Conservation (phyloP, 2,888 invertebrate species). For the Agrochola macilenta region DNA sequence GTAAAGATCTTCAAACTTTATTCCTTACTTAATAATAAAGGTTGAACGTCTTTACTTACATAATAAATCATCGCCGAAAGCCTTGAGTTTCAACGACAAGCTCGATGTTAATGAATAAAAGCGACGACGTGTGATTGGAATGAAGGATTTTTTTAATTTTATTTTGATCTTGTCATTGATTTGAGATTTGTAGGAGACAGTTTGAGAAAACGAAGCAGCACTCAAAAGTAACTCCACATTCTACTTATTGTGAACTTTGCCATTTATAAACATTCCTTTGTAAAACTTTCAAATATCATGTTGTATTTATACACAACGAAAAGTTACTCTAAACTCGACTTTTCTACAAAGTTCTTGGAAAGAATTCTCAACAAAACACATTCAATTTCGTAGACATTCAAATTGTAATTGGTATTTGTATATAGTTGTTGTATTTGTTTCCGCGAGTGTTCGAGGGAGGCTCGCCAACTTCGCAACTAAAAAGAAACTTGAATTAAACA, state of each 20-base stretch:
- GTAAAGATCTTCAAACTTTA: constrained; percentile 20
- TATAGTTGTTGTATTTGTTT: constrained; percentile 54
- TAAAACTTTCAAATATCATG: constrained; percentile 17
- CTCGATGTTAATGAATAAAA: background rate
- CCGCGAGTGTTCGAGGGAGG: constrained; percentile 32
- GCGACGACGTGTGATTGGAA: background rate
- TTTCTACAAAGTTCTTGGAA: constrained; percentile 27
- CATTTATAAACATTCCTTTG: constrained; percentile 12
- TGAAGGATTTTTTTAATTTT: background rate
- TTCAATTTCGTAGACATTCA: constrained; percentile 51
- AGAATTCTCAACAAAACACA: constrained; percentile 53
- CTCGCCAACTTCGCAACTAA: constrained; percentile 56
- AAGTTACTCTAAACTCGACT: constrained; percentile 8
- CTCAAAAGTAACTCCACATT: background rate
- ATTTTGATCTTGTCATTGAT: background rate
- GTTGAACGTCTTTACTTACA: constrained; percentile 22
- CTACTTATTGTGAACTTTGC: constrained; percentile 3
- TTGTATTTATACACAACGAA: constrained; percentile 15
- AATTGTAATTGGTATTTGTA: constrained; percentile 55
- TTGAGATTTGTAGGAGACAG: background rate
- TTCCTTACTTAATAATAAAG: background rate
- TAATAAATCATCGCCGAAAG: background rate
- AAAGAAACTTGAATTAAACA: constrained; percentile 71
- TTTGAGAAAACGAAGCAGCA: background rate
- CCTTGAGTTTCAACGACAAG: background rate